Conservation (phyloP, 2,888 invertebrate genomes). For the Sarcophaga carnaria region DNA sequence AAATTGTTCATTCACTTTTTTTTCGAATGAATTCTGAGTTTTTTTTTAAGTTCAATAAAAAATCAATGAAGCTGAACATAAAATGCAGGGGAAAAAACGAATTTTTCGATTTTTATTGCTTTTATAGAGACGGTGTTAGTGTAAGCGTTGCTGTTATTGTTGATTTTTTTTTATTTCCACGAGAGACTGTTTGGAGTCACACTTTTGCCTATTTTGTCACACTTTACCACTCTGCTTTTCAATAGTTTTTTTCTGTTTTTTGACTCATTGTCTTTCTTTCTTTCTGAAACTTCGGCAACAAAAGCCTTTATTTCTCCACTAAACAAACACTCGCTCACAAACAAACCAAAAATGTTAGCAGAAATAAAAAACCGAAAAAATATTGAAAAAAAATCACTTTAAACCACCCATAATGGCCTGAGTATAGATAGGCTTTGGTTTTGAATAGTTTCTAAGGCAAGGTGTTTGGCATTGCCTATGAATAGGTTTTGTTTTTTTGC, state of each 20-base stretch:
- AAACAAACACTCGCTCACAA: neutral
- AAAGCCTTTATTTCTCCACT: constrained; percentile 53
- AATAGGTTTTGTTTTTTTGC: neutral
- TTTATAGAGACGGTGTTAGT: neutral
- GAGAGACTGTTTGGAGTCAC: constrained; percentile 69
- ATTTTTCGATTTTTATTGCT: constrained; percentile 29
- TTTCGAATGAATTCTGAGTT: neutral
- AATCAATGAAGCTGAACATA: constrained; percentile 67
- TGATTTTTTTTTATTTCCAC: constrained; percentile 25
- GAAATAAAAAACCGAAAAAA: neutral
- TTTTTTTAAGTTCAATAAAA: constrained; percentile 55
- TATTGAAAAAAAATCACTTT: neutral
- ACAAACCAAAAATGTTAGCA: no score
- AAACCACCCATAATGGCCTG: constrained; percentile 60
- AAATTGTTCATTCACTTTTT: neutral
- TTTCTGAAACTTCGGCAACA: constrained; percentile 37
- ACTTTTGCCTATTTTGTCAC: constrained; percentile 66
- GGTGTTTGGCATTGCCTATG: constrained; percentile 39
- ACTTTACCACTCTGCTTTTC: constrained; percentile 41
- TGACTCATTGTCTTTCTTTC: constrained; percentile 11
- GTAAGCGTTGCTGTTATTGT: constrained; percentile 8
- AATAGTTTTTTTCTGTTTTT: neutral
- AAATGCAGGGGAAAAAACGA: constrained; percentile 46
- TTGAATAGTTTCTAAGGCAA: constrained; percentile 35
- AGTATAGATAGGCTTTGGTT: constrained; percentile 19